A percentile compares a stretch with the other conserved stretches of the same genome.
Conservation (phyloP, 2,113 vertebrate genomes). For the Anarrhichthys ocellatus region DNA sequence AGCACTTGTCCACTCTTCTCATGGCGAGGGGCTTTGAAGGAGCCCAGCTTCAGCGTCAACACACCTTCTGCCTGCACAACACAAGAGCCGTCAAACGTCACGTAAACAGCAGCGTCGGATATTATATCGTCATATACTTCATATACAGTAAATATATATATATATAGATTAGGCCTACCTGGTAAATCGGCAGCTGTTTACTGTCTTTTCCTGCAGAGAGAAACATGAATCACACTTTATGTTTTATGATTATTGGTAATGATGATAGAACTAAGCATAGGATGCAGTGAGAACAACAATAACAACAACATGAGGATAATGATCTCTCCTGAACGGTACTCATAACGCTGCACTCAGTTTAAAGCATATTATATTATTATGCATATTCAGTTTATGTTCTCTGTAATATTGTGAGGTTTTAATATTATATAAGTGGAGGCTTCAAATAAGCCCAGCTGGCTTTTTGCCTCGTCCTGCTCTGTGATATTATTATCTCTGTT, state of each 20-base stretch:
- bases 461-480: no score
- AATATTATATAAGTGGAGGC: no score
- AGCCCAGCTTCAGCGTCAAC: conserved; percentile 89
- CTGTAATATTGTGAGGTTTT: no score
- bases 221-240: conserved; percentile 38
- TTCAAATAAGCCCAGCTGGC: no score
- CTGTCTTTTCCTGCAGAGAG: conserved; percentile 65
- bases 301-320: no score
- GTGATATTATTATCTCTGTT: no score
- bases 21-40: conserved; percentile 81
- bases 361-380: no score
- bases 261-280: background rate
- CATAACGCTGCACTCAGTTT: no score
- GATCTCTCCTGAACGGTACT: no score
- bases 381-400: no score
- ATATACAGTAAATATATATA: background rate
- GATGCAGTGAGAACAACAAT: background rate
- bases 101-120: conserved; percentile 8
- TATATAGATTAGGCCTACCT: conserved; percentile 63
- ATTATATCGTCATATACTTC: no score
- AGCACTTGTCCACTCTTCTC: conserved; percentile 89
- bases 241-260: background rate
- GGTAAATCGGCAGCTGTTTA: conserved; percentile 69
- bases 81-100: conserved; percentile 20
- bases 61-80: conserved; percentile 74